phyloP scores from a whole-genome alignment of 2,888 invertebrate species.

The Geotrupes spiniger region DNA sequence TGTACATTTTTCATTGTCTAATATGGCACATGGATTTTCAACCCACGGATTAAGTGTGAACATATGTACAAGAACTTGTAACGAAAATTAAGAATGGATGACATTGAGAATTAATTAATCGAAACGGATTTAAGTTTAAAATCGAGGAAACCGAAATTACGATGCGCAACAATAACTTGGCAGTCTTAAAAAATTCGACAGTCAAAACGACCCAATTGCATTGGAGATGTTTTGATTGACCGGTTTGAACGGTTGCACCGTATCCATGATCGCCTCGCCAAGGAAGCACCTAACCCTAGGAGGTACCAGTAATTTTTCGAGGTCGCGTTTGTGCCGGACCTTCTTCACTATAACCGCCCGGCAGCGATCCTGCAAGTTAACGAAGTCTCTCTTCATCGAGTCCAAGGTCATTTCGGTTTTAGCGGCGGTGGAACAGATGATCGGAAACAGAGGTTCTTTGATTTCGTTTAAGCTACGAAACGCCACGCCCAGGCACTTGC shows the following conservation, averaged over 20 bases:
- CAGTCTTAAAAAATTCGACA: slow-evolving; percentile 9
- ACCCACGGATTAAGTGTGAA: slow-evolving; percentile 29
- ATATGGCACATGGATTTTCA: slow-evolving; percentile 35
- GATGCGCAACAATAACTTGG: slow-evolving; percentile 12
- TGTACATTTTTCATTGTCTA: slow-evolving; percentile 17
- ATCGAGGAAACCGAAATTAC: neutral
- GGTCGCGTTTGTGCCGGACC: slow-evolving; percentile 51
- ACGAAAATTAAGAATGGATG: neutral
- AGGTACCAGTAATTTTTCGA: slow-evolving; percentile 59
- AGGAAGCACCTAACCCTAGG: slow-evolving; percentile 58
- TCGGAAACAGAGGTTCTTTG: slow-evolving; percentile 63
- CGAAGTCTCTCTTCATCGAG: slow-evolving; percentile 60
- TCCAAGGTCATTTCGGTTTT: slow-evolving; percentile 70
- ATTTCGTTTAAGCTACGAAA: slow-evolving; percentile 63
- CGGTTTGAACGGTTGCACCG: slow-evolving; percentile 41
- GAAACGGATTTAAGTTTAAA: neutral
- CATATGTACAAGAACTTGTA: neutral
- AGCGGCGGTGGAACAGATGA: slow-evolving; percentile 70
- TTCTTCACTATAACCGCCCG: slow-evolving; percentile 60
- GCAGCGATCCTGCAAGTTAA: slow-evolving; percentile 67
- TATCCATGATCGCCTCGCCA: slow-evolving; percentile 54
- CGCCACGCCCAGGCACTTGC: slow-evolving; percentile 65
- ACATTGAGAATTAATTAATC: slow-evolving; percentile 2
- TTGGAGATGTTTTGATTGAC: slow-evolving; percentile 39
- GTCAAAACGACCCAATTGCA: slow-evolving; percentile 18